These are phyloP conservation scores for Leontopithecus rosalia DNA, from an alignment of 2,797 vertebrate genomes.

Conservation along the genomic window DNA sequence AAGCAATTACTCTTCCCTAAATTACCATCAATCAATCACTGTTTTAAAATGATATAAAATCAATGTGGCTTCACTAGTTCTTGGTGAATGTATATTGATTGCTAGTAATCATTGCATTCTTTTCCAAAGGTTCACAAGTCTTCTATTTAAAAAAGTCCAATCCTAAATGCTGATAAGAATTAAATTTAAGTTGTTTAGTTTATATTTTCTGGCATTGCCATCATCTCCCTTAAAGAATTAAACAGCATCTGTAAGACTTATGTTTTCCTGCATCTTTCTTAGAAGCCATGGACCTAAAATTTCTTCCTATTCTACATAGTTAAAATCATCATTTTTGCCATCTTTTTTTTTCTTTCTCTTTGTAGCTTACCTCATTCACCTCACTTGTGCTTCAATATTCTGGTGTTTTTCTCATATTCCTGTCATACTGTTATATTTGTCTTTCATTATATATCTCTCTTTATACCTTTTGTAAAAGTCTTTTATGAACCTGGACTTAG, in stretches of 20 bases:
- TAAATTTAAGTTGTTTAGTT: background rate
- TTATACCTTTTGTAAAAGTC: slow-evolving; percentile 48
- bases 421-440: slow-evolving; percentile 38
- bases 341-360: background rate
- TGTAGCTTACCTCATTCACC: background rate
- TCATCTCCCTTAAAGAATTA: background rate
- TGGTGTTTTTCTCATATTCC: slow-evolving; percentile 18
- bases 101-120: background rate
- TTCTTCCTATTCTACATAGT: background rate
- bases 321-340: background rate
- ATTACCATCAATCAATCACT: slow-evolving; percentile 41
- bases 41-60: slow-evolving; percentile 4
- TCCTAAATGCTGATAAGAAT: background rate
- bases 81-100: background rate
- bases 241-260: background rate
- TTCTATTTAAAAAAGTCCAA: background rate
- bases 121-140: background rate
- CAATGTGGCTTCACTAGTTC: background rate
- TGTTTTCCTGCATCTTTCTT: background rate
- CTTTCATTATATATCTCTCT: slow-evolving; percentile 39
- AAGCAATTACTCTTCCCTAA: slow-evolving; percentile 8
- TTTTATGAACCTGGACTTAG: slow-evolving; percentile 13
- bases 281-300: background rate
- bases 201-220: background rate
- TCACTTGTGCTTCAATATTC: background rate